Base-by-base conservation (phyloP, 2,113 vertebrate genomes). In the rabbit (Oryctolagus cuniculus) region DNA sequence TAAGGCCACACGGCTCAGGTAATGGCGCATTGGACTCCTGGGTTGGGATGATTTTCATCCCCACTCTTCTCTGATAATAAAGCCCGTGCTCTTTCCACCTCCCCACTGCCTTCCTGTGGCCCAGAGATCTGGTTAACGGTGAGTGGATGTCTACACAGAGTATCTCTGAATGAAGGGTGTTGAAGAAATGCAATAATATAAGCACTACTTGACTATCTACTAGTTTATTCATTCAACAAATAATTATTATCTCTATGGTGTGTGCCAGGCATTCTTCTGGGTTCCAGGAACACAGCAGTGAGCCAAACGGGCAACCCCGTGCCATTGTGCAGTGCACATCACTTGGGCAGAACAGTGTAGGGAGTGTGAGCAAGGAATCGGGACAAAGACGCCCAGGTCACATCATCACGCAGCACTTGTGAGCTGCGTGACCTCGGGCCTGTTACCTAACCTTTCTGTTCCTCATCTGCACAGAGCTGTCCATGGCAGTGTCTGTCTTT, bases 311-410 rank as follows among this genome's bases (percentile, higher is more conserved):
- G 11, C 3, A 66, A 85, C 19, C 0, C 11, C 24, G 24, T 58
- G 15, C 1, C 19, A 3, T 34, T 29, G 22, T 31, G 21, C 15
- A 64, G 61, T 66, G 78, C 51, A 74, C 8, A 34, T 13, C 61
- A 38, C 27, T 2, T 6, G 2, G 10, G 25, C 27, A 5, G 22
- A 61, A 81, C 19, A 27, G 29, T 0, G 0, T 1, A 9, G 44
- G 19, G 24, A 19, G 4, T 22, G 3, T 91, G 77, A 81, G 51
- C 36, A 49, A 89, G n/a, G 36, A 53, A 9, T 36, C 12, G 2
- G 21, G 51, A 51, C 19, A 13, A 49, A 64, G 58, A 36, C 22
- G 69, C 27, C 51, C 27, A 21, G 89, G 22, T 84, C 51, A 38
- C 21, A n/a, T 34, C 51, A 22, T 22, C 13, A 44, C 29, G 49